Percentiles rank a stretch among this genome's conserved stretches.
Evolutionary conservation across 2,113 vertebrate genomes (phyloP).

Genomic region (Passer domesticus): DNA sequence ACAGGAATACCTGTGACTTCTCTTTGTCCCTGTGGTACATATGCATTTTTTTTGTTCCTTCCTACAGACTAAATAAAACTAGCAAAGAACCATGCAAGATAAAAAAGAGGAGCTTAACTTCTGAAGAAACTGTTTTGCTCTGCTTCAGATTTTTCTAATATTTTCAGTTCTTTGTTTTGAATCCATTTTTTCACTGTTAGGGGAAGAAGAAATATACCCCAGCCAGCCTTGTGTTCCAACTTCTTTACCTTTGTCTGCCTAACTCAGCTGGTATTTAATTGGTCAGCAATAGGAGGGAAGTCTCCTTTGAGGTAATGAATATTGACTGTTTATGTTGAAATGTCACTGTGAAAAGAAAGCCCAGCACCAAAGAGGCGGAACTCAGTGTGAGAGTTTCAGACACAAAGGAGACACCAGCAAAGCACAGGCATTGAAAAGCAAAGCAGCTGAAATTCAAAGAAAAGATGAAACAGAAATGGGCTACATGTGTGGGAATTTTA

Average conservation of each 20-base stretch:
- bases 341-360: slow-evolving; percentile 90
- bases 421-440: slow-evolving; percentile 77
- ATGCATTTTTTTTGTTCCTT: not conserved
- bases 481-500: slow-evolving; percentile 82
- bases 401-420: slow-evolving; percentile 90
- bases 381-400: slow-evolving; percentile 85
- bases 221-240: slow-evolving; percentile 63
- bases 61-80: not conserved
- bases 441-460: slow-evolving; percentile 79
- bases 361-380: slow-evolving; percentile 84
- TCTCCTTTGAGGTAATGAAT: slow-evolving; percentile 91
- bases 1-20: not conserved
- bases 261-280: slow-evolving; percentile 96
- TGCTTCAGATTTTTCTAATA: slow-evolving; percentile 16
- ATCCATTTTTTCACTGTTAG: slow-evolving; percentile 49
- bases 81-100: not conserved
- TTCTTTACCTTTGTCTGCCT: slow-evolving; percentile 76
- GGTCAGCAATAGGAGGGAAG: slow-evolving; percentile 90
- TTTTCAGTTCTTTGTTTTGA: slow-evolving; percentile 64
- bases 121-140: slow-evolving; percentile 24
- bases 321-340: slow-evolving; percentile 94
- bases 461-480: slow-evolving; percentile 72
- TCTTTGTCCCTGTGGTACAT: not conserved
- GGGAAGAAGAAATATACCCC: slow-evolving; percentile 44
- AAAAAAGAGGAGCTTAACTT: slow-evolving; percentile 40